Base-by-base conservation (phyloP, 2,113 vertebrate genomes). In the Nesoenas mayeri region DNA sequence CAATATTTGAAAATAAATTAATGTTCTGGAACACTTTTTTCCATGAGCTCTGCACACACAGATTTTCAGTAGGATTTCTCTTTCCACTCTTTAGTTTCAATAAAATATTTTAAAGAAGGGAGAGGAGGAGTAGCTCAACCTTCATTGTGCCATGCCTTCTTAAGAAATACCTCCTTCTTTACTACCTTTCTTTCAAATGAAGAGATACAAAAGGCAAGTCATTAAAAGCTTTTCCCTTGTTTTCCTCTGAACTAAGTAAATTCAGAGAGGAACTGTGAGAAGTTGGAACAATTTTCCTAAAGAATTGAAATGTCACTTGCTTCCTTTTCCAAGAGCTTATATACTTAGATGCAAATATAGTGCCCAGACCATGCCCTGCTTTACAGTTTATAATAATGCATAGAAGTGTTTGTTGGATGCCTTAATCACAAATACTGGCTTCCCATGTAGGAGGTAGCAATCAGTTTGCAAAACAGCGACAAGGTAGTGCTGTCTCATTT, bases 21-120 rank as follows among this genome's bases (percentile, higher is more conserved):
- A 93, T 88, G 26, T 80, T 96, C 67, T 96, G 87, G 79, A 96
- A 82, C 40, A 47, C 36, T 94, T 91, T 92, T 24, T 79, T 92
- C 75, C 29, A 64, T 56, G 56, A 78, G 18, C 24, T 88, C 42
- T 77, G 28, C 5, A 47, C 66, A 80, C 94, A 73, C 8, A 85
- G 47, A 40, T 5, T 72, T 91, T 91, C 47, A 51, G 56, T 62
- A 88, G 42, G 40, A 61, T 66, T 94, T 12, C 28, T 88, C 38
- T 91, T 94, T 88, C 22, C 21, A 60, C 25, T 47, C 44, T 65
- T 72, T n/a, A 88, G 12, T 69, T 94, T 89, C 50, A 47, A 57
- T 44, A 79, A 85, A 57, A 13, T 61, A 4, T 61, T 91, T 72
- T 61, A 62, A 74, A 70, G 58, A 77, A 70, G 44, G 7, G 26